phyloP scores from a whole-genome alignment of 2,797 vertebrate species.

The Xiphorhynchus erythropygius region DNA sequence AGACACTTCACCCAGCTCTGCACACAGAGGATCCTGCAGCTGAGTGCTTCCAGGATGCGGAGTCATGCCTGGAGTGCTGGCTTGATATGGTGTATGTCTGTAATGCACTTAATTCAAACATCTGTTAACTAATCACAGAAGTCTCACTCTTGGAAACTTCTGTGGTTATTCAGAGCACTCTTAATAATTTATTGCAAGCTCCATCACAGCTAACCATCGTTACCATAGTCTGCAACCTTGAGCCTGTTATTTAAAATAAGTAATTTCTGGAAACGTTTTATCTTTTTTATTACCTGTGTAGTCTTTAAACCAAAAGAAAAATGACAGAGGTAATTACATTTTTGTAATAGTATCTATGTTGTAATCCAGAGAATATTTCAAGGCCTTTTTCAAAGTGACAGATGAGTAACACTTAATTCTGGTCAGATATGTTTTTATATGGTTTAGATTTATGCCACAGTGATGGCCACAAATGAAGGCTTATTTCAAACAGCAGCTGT shows the following conservation, averaged over 20 bases:
- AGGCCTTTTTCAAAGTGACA: not conserved
- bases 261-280: not conserved
- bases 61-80: fast-evolving
- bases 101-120: not conserved
- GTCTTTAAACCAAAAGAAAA: not conserved
- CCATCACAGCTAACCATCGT: not conserved
- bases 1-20: not conserved
- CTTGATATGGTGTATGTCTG: not conserved
- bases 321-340: not conserved
- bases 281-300: not conserved
- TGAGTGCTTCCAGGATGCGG: fast-evolving
- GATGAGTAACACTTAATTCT: not conserved
- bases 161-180: not conserved
- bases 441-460: not conserved
- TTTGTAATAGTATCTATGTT: not conserved
- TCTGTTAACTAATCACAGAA: not conserved
- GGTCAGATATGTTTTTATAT: not conserved
- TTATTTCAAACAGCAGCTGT: not conserved
- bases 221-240: not conserved
- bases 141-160: not conserved
- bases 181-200: not conserved
- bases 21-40: not conserved
- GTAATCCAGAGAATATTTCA: not conserved
- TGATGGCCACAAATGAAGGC: not conserved
- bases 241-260: not conserved